These are phyloP conservation scores for Hirundo rustica DNA, from an alignment of 2,797 vertebrate species.

Conservation along the genomic window DNA sequence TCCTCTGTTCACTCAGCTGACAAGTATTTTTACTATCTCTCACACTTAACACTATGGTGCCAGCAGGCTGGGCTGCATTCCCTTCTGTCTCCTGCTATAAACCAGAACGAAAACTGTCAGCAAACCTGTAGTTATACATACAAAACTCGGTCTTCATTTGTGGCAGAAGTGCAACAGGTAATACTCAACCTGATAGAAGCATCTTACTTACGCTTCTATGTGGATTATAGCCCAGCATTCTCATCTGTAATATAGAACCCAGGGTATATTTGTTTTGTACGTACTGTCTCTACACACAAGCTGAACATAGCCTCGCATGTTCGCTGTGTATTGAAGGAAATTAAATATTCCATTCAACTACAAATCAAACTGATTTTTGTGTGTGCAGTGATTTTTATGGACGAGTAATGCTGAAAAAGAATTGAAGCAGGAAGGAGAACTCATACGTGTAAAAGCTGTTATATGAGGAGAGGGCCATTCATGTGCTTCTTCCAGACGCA, in stretches of 20 bases:
- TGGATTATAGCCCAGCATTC: background rate
- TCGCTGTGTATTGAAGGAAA: background rate
- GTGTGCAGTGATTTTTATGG: background rate
- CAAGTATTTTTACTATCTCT: conserved; percentile 10
- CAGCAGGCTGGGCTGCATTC: background rate
- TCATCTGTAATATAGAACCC: background rate
- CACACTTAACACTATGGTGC: background rate
- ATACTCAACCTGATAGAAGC: background rate
- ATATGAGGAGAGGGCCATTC: background rate
- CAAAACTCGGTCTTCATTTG: background rate
- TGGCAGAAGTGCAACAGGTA: background rate
- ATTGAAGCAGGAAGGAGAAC: background rate
- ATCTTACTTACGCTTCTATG: background rate
- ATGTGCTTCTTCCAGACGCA: background rate
- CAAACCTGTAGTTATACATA: background rate
- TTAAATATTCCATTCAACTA: background rate
- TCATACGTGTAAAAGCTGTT: background rate
- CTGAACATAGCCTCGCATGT: background rate
- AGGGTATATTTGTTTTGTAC: background rate
- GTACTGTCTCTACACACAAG: background rate
- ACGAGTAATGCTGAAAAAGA: background rate
- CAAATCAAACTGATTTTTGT: background rate
- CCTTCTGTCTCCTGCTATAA: conserved; percentile 2
- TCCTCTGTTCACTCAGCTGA: background rate
- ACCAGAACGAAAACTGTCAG: background rate